Percentiles rank a stretch among this genome's conserved stretches.
These are phyloP conservation scores for Spilogale gracilis DNA, from an alignment of 2,113 vertebrate genomes.

Conservation along the genomic window DNA sequence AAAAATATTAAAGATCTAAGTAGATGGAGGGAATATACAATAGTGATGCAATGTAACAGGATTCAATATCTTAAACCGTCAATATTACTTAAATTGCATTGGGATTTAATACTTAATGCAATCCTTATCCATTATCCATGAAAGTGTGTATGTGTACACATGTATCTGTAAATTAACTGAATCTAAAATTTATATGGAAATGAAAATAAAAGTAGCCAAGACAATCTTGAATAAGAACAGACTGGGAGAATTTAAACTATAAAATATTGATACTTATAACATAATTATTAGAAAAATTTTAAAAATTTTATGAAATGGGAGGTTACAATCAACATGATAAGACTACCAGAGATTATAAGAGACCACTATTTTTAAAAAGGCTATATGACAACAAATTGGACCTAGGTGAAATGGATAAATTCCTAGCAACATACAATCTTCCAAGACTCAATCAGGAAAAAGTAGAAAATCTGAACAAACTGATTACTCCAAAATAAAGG, in stretches of 20 bases:
- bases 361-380: not conserved
- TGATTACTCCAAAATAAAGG: not conserved
- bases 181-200: not conserved
- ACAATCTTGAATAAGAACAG: not conserved
- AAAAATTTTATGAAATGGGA: not conserved
- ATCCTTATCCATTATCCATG: not conserved
- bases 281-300: not conserved
- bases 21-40: not conserved
- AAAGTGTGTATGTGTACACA: not conserved
- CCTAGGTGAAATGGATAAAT: not conserved
- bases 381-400: not conserved
- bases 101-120: not conserved
- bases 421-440: not conserved
- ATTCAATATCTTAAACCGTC: not conserved
- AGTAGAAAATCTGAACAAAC: not conserved
- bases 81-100: not conserved
- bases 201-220: not conserved
- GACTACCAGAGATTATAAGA: not conserved
- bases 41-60: not conserved
- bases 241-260: not conserved
- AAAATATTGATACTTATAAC: not conserved
- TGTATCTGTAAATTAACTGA: not conserved
- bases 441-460: not conserved
- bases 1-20: not conserved
- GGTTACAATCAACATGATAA: not conserved